These are phyloP conservation scores for Arctocebus calabarensis DNA, from an alignment of 2,797 vertebrate species.

Conservation along the genomic window DNA sequence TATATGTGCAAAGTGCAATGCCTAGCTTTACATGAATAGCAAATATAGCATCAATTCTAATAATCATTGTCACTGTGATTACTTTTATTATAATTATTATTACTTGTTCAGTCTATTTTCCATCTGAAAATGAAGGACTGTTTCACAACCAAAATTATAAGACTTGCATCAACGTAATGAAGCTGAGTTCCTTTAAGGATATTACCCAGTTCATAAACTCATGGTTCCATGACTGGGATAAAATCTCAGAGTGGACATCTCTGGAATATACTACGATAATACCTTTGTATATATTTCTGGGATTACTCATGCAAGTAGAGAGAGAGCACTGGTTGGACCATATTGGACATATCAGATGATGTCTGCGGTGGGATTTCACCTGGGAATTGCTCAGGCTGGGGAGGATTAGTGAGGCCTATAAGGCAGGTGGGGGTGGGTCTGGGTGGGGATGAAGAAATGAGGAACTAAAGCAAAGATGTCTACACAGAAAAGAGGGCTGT, in stretches of 20 bases:
- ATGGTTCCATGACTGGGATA: background rate
- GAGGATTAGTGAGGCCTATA: background rate
- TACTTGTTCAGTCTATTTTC: background rate
- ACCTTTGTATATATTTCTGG: background rate
- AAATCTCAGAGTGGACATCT: background rate
- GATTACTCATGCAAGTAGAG: background rate
- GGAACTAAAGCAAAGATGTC: background rate
- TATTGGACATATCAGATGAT: background rate
- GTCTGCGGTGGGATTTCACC: background rate
- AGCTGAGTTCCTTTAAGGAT: background rate
- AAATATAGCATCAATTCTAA: background rate
- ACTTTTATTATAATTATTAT: background rate
- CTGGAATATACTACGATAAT: background rate
- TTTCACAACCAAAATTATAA: slow-evolving; percentile 15
- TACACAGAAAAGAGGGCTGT: background rate
- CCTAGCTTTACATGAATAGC: background rate
- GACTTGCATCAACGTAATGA: background rate
- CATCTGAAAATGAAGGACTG: slow-evolving; percentile 28
- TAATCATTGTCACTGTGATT: background rate
- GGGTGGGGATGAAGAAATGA: background rate
- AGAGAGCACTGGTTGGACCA: background rate
- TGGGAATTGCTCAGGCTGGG: background rate
- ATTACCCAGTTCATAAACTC: background rate
- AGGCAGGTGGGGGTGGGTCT: background rate
- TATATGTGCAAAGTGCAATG: background rate